phyloP scores from a whole-genome alignment of 1,140 invertebrate genomes.

The Saccostrea glomerata region DNA sequence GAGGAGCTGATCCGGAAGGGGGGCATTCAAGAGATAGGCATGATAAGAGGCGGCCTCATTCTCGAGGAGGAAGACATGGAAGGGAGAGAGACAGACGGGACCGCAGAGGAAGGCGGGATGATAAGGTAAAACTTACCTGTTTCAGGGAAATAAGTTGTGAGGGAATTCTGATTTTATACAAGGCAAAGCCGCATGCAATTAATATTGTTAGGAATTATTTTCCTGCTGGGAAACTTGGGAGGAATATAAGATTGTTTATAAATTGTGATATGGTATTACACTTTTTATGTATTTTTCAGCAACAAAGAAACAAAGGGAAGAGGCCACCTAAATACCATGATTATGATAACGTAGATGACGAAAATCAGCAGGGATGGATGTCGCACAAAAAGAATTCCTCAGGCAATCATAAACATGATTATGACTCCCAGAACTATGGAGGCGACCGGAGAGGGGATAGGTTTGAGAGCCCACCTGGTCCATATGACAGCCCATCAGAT shows the following conservation, averaged over 20 bases:
- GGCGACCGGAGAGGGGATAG: background rate
- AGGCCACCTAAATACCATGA: conserved; percentile 63
- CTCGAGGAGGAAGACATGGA: background rate
- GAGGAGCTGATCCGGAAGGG: background rate
- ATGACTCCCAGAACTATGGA: conserved; percentile 25
- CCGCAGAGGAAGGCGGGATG: conserved; percentile 41
- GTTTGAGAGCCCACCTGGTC: conserved; percentile 70
- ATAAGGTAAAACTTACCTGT: conserved; percentile 24
- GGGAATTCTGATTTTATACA: background rate
- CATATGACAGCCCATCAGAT: conserved; percentile 74
- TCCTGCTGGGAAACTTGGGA: too few species aligned
- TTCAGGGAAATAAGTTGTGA: background rate
- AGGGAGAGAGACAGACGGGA: conserved; percentile 49
- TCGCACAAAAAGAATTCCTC: conserved; percentile 42
- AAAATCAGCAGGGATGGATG: conserved; percentile 48
- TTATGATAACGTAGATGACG: conserved; percentile 61
- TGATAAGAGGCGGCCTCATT: conserved; percentile 21
- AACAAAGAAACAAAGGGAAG: conserved; percentile 35
- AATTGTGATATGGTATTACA: background rate
- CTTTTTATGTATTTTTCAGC: background rate
- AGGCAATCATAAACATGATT: conserved; percentile 41
- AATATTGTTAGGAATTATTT: too few species aligned
- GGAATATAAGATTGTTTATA: too few species aligned
- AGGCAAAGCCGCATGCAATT: background rate
- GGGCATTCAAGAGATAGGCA: background rate